A percentile compares a stretch with the other conserved stretches of the same genome.
These are phyloP conservation scores for Anadara kagoshimensis DNA, from an alignment of 1,140 invertebrate species.

Conservation along the genomic window DNA sequence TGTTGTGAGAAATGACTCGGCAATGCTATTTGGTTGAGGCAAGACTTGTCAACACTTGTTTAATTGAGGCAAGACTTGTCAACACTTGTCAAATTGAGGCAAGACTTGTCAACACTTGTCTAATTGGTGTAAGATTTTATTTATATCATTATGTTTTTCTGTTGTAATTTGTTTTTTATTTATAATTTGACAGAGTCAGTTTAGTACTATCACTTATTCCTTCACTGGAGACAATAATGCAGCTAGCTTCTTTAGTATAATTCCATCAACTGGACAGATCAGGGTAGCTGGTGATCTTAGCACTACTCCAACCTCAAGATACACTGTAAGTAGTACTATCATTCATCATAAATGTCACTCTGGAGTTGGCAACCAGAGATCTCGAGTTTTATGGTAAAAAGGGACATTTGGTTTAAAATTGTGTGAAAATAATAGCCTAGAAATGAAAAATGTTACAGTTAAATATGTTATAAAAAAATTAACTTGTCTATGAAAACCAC, in stretches of 20 bases:
- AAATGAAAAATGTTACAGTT: no score
- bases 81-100: not conserved
- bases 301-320: not conserved
- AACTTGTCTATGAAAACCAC: no score
- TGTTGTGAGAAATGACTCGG: no score
- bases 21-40: no score
- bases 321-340: slow-evolving; percentile 11
- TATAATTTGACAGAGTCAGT: not conserved
- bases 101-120: not conserved
- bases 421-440: no score
- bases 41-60: not conserved
- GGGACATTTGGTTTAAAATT: not conserved
- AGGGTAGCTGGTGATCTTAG: slow-evolving; percentile 1
- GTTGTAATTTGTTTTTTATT: not conserved
- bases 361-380: not conserved
- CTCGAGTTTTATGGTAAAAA: not conserved
- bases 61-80: not conserved
- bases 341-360: not conserved
- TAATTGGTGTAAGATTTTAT: not conserved
- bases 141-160: not conserved
- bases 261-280: not conserved
- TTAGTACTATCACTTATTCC: not conserved
- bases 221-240: not conserved
- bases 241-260: not conserved
- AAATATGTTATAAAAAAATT: no score